Evolutionary conservation across 2,797 vertebrate species (phyloP), one percentile per base, ranked within the genome.

Genomic region (Synaphobranchus kaupii): DNA sequence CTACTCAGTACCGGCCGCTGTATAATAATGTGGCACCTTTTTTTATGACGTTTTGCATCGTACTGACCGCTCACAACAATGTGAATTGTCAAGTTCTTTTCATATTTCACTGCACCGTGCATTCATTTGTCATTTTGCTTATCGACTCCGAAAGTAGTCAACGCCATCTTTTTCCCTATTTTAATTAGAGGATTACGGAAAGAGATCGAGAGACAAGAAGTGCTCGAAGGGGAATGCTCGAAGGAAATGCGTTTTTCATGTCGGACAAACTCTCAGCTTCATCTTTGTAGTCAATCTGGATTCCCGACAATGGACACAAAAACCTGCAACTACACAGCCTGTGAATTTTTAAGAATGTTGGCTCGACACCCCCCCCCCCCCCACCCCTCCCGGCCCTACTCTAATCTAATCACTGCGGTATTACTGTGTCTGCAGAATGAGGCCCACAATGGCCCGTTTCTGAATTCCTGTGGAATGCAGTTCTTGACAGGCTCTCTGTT

Each of bases 321-420:
- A 31, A 47, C 76, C 76, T 48, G 44, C 20, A 39, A 76, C 50
- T 22, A 58, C 68, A 44, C 20, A 8, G 68, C 52, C 52, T 58
- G 31, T 80, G 52, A 58, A 56, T 58, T n/a, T 76, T 78, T 44
- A 52, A 58, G 34, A 86, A 22, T 58, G 71, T 44, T 39, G 85
- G 31, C 52, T 56, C 31, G 80, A 31, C 52, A 47, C 20, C 31
- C 83, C 10, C 34, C 34, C 25, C 8, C 34, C 10, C 22, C 60
- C 22, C 22, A 66, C 7, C 60, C 60, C 44, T 76, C 71, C 47
- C 13, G 58, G 66, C 63, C 71, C 71, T 39, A 44, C 71, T 78
- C 71, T 80, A 80, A 87, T 87, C 48, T 28, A 71, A 87, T 63
- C 86, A 44, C 47, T 28, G 80, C 80, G 48, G 60, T 71, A 66